Percentiles rank a stretch among this genome's conserved stretches.
These are phyloP conservation scores for Cryptomyrus ogoouensis DNA, from an alignment of 2,113 vertebrate genomes.

Conservation along the genomic window DNA sequence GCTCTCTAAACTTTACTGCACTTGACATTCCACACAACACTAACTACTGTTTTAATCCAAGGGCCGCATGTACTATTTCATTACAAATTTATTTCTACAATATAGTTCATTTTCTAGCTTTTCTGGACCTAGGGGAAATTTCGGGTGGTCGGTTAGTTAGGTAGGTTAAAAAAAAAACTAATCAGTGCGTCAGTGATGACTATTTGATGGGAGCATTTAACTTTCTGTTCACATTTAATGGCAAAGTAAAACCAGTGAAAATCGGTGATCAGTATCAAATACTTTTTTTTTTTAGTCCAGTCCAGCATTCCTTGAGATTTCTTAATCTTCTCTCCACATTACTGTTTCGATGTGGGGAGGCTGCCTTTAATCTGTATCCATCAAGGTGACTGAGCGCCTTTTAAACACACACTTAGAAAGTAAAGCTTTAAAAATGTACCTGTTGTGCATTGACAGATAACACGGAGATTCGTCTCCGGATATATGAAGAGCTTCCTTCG, in stretches of 20 bases:
- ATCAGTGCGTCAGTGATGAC: background rate
- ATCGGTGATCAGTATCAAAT: background rate
- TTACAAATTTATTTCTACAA: background rate
- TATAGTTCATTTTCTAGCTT: background rate
- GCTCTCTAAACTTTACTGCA: background rate
- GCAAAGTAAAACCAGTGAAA: background rate
- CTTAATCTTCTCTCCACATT: background rate
- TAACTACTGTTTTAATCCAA: background rate
- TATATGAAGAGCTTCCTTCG: conserved; percentile 22
- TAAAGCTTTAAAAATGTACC: conserved; percentile 26
- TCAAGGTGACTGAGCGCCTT: conserved; percentile 22
- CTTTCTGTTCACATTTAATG: background rate
- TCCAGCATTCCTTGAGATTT: background rate
- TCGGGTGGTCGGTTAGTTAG: background rate
- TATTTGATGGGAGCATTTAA: background rate
- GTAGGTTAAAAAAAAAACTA: background rate
- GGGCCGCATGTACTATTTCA: background rate
- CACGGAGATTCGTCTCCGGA: conserved; percentile 26
- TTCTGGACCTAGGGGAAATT: background rate
- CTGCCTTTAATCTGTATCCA: conserved; percentile 13
- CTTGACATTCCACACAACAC: background rate
- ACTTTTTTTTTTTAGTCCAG: background rate
- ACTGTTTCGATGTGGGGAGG: background rate
- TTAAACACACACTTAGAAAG: conserved; percentile 29
- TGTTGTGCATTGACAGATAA: conserved; percentile 24